Conservation (phyloP, 1,140 invertebrate species). For the Heliothis virescens region DNA sequence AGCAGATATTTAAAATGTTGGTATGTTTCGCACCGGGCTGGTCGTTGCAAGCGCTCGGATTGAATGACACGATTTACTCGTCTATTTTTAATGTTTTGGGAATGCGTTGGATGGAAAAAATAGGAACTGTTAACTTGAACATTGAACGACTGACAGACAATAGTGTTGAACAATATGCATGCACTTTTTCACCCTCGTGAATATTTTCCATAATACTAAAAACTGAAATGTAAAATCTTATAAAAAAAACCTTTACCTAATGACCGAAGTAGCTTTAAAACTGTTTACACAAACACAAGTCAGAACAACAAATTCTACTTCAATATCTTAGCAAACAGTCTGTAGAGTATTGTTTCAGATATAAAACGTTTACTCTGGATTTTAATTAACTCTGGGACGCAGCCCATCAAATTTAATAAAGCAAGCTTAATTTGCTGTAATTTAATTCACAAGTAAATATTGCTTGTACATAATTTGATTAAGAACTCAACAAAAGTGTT, state of each 20-base stretch:
- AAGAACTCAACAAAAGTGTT: conserved; percentile 36
- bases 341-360: conserved; percentile 20
- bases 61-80: conserved; percentile 9
- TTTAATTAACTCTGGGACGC: conserved; percentile 38
- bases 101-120: conserved; percentile 3
- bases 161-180: not conserved
- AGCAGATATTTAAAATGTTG: conserved; percentile 1
- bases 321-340: not conserved
- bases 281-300: too few relatives aligned
- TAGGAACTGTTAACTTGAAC: not conserved
- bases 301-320: not conserved
- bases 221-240: not conserved
- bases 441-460: conserved; percentile 48
- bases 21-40: not conserved
- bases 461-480: conserved; percentile 40
- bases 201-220: not conserved
- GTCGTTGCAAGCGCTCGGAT: not conserved
- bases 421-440: conserved; percentile 26
- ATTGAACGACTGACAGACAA: not conserved
- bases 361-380: conserved; percentile 31
- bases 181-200: not conserved
- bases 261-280: too few relatives aligned
- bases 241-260: too few relatives aligned
- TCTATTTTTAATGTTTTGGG: not conserved
- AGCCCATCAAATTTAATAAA: conserved; percentile 43